Conservation (phyloP, 2,797 vertebrate species). For the Mus minutoides region DNA sequence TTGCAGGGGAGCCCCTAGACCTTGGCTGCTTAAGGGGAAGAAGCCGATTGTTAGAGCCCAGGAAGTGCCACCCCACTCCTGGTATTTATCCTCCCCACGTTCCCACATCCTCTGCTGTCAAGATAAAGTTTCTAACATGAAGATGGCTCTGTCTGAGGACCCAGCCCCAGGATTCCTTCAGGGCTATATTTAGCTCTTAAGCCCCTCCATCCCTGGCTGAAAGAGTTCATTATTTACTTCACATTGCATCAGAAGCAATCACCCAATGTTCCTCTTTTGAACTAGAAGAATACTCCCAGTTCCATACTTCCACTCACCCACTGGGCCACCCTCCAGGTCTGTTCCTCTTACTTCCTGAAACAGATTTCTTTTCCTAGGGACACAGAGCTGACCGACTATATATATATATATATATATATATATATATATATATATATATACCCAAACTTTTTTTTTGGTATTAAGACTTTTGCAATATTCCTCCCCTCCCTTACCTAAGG, state of each 20-base stretch:
- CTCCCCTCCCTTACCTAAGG: rapidly evolving
- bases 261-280: not conserved
- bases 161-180: constrained; percentile 35
- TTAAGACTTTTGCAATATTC: not conserved
- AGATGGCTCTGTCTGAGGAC: constrained; percentile 68
- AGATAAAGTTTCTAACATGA: constrained; percentile 47
- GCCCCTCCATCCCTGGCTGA: constrained; percentile 34
- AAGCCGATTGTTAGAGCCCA: constrained; percentile 16
- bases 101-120: constrained; percentile 54
- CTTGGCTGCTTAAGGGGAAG: constrained; percentile 14
- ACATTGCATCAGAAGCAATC: constrained; percentile 54
- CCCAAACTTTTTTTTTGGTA: not conserved
- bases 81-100: not conserved
- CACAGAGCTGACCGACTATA: not conserved
- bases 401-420: too few relatives aligned
- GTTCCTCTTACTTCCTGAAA: not conserved
- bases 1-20: constrained; percentile 8
- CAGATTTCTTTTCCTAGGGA: not conserved
- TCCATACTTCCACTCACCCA: not conserved
- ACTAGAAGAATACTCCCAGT: not conserved
- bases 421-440: too few relatives aligned
- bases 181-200: constrained; percentile 75
- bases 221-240: constrained; percentile 77
- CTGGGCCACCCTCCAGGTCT: not conserved
- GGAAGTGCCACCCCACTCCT: not conserved